Conservation (phyloP, 2,888 invertebrate genomes). For the Synergus gifuensis region DNA sequence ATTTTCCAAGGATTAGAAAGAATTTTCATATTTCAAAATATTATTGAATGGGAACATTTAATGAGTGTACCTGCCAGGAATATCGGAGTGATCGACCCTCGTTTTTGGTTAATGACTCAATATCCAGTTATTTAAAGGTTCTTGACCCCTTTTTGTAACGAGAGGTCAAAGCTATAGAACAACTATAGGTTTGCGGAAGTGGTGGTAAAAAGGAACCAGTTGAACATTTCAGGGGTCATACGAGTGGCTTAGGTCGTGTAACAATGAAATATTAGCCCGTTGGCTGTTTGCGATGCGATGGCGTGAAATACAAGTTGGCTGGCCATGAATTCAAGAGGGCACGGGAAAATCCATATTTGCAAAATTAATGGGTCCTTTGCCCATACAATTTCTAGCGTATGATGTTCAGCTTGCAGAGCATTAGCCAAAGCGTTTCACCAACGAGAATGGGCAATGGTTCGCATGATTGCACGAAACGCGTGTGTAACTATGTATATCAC, state of each 20-base stretch:
- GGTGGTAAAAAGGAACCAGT: background rate
- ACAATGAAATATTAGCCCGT: conserved; percentile 22
- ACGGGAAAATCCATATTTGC: conserved; percentile 54
- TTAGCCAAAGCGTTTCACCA: conserved; percentile 53
- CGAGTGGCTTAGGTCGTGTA: background rate
- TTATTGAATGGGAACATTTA: too few species aligned
- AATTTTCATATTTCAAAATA: too few species aligned
- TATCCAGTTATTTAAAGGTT: too few species aligned
- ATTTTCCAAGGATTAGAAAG: too few species aligned
- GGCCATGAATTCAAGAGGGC: conserved; percentile 2
- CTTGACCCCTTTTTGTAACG: too few species aligned
- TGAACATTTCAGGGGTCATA: background rate
- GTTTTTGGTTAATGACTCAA: too few species aligned
- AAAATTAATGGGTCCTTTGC: conserved; percentile 57
- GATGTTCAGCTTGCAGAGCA: conserved; percentile 44
- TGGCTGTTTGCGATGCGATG: background rate
- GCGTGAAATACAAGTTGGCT: background rate
- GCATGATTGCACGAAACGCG: conserved; percentile 19
- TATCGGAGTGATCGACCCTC: too few species aligned
- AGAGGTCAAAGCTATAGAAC: too few species aligned
- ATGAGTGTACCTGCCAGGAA: too few species aligned
- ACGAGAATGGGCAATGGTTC: conserved; percentile 18
- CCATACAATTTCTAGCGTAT: conserved; percentile 37
- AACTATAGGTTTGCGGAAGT: too few species aligned
- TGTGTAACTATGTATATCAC: background rate